Evolutionary conservation across 1,140 invertebrate species (phyloP).

Genomic region (Drosophila arizonae): DNA sequence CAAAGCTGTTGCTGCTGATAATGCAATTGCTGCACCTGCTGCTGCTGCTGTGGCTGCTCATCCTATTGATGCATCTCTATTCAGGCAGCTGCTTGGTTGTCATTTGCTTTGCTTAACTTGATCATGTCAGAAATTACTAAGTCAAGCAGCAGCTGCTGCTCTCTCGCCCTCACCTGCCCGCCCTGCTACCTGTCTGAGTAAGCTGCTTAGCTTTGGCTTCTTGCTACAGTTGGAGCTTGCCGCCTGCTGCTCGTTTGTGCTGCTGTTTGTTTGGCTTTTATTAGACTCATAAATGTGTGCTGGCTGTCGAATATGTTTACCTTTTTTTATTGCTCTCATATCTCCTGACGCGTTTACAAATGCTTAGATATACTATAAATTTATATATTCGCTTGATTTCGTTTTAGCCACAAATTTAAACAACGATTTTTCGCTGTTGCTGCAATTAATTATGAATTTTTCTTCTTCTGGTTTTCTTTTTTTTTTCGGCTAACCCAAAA

Average conservation of each 20-base stretch:
- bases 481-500: too few relatives aligned
- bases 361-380: neutral
- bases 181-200: slow-evolving; percentile 19
- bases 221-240: slow-evolving; percentile 9
- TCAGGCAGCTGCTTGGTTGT: slow-evolving; percentile 21
- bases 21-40: neutral
- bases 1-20: slow-evolving; percentile 1
- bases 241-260: slow-evolving; percentile 1
- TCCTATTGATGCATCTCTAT: neutral
- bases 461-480: slow-evolving; percentile 19
- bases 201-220: slow-evolving; percentile 43
- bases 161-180: neutral
- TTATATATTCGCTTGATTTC: slow-evolving; percentile 49
- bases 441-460: slow-evolving; percentile 61
- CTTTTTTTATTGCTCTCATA: slow-evolving; percentile 40
- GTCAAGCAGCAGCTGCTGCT: slow-evolving; percentile 40
- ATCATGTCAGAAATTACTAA: slow-evolving; percentile 81
- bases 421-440: slow-evolving; percentile 30
- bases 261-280: slow-evolving; percentile 25
- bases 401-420: slow-evolving; percentile 62
- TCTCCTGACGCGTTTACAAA: slow-evolving; percentile 1
- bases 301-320: slow-evolving; percentile 38
- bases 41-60: neutral
- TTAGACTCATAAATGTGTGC: slow-evolving; percentile 23
- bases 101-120: slow-evolving; percentile 66